Evolutionary conservation across 2,113 vertebrate species (phyloP).

Genomic region (Phylloscopus trochilus): DNA sequence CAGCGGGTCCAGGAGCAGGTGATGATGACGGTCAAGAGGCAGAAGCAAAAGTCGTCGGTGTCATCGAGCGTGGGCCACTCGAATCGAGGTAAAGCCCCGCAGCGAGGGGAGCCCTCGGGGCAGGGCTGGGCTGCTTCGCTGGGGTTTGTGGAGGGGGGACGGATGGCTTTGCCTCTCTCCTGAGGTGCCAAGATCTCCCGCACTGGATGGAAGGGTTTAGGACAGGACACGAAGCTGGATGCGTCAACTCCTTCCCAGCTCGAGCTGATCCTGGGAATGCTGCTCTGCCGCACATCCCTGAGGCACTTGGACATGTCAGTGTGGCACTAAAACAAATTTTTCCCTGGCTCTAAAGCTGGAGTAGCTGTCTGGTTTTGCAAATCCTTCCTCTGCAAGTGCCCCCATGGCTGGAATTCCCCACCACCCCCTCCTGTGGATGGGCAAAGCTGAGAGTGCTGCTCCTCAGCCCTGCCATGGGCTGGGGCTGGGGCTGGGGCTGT

Average conservation of each 20-base stretch:
- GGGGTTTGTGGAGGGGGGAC: background rate
- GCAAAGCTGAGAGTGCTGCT: background rate
- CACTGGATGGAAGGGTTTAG: background rate
- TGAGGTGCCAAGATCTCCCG: background rate
- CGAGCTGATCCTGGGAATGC: background rate
- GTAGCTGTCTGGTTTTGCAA: background rate
- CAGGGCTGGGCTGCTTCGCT: background rate
- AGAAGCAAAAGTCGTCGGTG: slow-evolving; percentile 75
- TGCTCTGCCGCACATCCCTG: background rate
- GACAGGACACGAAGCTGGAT: background rate
- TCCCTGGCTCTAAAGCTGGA: background rate
- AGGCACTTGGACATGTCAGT: background rate
- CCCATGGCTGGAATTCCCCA: background rate
- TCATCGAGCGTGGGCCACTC: slow-evolving; percentile 71
- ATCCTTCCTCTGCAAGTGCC: background rate
- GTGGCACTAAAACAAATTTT: background rate
- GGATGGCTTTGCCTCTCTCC: rapidly evolving
- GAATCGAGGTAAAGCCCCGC: slow-evolving; percentile 71
- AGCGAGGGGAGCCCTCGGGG: background rate
- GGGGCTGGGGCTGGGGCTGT: background rate
- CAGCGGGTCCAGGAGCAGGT: slow-evolving; percentile 81
- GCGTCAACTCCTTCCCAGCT: background rate
- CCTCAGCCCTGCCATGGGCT: background rate
- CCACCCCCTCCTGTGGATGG: background rate
- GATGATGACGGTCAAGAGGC: slow-evolving; percentile 78